phyloP scores from a whole-genome alignment of 92 coral and sea anemone genomes.

The Zoanthus sociatus region DNA sequence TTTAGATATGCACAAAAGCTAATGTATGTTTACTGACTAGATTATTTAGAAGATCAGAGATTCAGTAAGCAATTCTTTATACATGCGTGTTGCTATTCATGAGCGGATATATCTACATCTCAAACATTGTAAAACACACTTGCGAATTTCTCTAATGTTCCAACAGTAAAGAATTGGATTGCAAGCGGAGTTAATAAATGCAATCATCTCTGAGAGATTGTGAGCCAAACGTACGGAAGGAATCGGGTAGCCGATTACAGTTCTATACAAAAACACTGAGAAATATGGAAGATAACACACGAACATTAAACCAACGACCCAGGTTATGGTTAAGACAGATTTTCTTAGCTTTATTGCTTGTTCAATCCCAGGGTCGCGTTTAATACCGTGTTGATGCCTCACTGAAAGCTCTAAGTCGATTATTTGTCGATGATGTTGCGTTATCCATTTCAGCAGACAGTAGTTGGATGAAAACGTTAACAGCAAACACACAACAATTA shows the following conservation, averaged over 20 bases:
- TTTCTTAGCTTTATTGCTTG: not conserved
- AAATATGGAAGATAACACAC: conserved; percentile 26
- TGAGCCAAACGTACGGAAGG: not conserved
- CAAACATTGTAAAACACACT: not conserved
- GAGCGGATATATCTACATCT: too few species aligned
- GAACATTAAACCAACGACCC: conserved; percentile 27
- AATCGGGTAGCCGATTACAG: not conserved
- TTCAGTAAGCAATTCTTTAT: too few species aligned
- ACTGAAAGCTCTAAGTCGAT: not conserved
- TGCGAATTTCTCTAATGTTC: conserved; percentile 11
- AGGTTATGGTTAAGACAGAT: conserved; percentile 21
- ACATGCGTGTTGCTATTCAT: too few species aligned
- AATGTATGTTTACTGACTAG: too few species aligned
- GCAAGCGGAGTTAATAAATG: conserved; percentile 26
- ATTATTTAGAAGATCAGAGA: too few species aligned
- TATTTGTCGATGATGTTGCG: conserved; percentile 15
- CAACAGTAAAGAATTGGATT: conserved; percentile 26
- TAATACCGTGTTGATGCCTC: not conserved
- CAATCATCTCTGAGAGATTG: conserved; percentile 32
- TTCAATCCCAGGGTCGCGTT: not conserved
- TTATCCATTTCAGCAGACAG: conserved; percentile 16
- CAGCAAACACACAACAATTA: conserved; percentile 18
- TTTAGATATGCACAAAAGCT: too few species aligned
- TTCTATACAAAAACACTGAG: conserved; percentile 6
- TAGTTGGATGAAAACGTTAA: not conserved